Conservation (phyloP, 2,888 invertebrate species). For the Dicranocentrus wangi region DNA sequence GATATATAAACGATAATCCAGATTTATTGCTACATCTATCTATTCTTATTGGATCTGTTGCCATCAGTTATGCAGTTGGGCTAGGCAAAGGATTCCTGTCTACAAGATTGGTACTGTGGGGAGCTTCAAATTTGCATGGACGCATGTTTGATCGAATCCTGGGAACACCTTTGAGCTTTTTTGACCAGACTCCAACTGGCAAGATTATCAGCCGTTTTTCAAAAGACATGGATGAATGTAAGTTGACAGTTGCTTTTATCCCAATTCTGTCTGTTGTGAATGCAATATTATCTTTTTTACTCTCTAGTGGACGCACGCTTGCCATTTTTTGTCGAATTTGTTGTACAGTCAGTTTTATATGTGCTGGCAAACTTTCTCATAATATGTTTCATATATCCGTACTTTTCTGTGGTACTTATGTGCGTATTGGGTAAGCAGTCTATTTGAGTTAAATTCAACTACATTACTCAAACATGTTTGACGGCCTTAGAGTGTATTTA, state of each 20-base stretch:
- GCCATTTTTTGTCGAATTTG: slow-evolving; percentile 77
- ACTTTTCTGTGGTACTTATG: slow-evolving; percentile 74
- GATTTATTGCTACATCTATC: slow-evolving; percentile 75
- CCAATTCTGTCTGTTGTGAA: neutral
- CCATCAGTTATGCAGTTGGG: slow-evolving; percentile 75
- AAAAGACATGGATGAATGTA: slow-evolving; percentile 76
- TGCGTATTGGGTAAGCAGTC: slow-evolving; percentile 75
- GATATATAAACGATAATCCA: slow-evolving; percentile 75
- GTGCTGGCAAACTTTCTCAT: slow-evolving; percentile 75
- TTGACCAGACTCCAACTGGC: slow-evolving; percentile 76
- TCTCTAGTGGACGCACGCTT: slow-evolving; percentile 76
- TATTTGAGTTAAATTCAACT: slow-evolving; percentile 24
- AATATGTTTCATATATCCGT: slow-evolving; percentile 75
- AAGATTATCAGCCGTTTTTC: slow-evolving; percentile 76
- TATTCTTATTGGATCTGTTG: slow-evolving; percentile 75
- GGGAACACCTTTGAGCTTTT: slow-evolving; percentile 75
- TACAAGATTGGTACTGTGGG: slow-evolving; percentile 72
- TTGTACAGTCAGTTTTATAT: slow-evolving; percentile 76
- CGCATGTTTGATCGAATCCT: slow-evolving; percentile 73
- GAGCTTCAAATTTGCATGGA: slow-evolving; percentile 73
- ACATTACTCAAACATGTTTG: too few species aligned
- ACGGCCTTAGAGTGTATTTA: neutral
- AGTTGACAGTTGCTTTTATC: slow-evolving; percentile 49
- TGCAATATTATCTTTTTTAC: neutral
- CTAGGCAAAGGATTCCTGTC: slow-evolving; percentile 74